Evolutionary conservation across 2,797 vertebrate genomes (phyloP).

Genomic region (Coregonus sp.): DNA sequence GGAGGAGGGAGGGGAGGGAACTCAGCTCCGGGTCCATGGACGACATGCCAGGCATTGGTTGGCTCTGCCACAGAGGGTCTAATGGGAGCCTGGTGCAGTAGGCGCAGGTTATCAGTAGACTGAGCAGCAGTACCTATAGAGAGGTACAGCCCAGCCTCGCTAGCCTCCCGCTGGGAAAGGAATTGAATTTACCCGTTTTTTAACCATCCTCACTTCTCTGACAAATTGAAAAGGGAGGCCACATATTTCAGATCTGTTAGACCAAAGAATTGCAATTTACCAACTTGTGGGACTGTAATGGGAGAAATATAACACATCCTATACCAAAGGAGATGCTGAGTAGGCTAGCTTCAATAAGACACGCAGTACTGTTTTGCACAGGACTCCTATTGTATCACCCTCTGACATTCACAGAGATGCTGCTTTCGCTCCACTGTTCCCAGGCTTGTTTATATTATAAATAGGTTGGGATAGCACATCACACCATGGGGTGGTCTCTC

Average conservation of each 20-base stretch:
- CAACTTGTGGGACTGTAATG: background rate
- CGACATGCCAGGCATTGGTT: background rate
- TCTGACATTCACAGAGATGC: background rate
- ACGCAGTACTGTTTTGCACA: background rate
- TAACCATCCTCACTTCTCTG: background rate
- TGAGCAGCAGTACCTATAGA: background rate
- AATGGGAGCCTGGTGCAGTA: background rate
- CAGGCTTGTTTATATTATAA: slow-evolving; percentile 8
- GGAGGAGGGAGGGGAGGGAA: background rate
- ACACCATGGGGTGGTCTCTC: background rate
- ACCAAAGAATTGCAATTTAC: background rate
- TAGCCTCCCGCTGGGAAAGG: background rate
- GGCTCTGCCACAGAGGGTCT: background rate
- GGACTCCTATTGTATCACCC: background rate
- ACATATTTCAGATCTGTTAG: background rate
- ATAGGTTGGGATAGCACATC: slow-evolving; percentile 6
- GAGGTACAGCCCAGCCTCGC: background rate
- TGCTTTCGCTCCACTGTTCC: background rate
- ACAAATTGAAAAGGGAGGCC: background rate
- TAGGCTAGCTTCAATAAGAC: background rate
- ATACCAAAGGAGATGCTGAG: background rate
- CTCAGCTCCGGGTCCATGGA: background rate
- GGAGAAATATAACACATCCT: background rate
- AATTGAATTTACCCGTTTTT: background rate
- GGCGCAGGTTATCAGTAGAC: background rate